Base-by-base conservation (phyloP, 2,888 invertebrate genomes). In the Sussaba pulchella region DNA sequence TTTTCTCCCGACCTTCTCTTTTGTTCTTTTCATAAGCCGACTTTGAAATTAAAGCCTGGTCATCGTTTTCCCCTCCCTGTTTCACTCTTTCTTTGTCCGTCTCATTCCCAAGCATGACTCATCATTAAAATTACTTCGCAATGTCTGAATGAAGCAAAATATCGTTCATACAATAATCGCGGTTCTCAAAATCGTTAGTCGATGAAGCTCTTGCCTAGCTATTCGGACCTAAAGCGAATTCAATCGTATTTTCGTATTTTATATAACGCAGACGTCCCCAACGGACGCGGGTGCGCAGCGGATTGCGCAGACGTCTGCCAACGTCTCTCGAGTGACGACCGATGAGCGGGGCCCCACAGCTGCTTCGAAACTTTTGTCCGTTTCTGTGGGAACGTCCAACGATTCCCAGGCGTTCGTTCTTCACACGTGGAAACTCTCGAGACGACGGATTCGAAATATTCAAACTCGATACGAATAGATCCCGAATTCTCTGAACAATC, bases 21-120 rank as follows among this genome's bases (percentile, higher is more conserved):
- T 71, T 77, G 77, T 77, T 63, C 71, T 45, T 43, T 77, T 71
- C 31, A 59, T 66, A 50, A 71, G 31, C 64, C n/a, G 57, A 50
- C 50, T 66, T 59, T 45, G n/a, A 59, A 45, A n/a, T 14, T 1
- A 21, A 5, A 59, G 9, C 12, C 45, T 9, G 36, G 21, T 66
- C 50, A 52, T 50, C 17, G 31, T 8, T 26, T 12, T 14, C 4
- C 36, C 19, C 41, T n/a, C 19, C 24, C 10, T 17, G 12, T 47
- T 19, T 31, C 31, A 47, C 64, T 64, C 31, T 21, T 36, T n/a
- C n/a, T n/a, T n/a, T n/a, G n/a, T n/a, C n/a, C n/a, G n/a, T n/a
- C n/a, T 19, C 6, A 6, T 24, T 59, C 17, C 9, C 43, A 19
- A 66, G 36, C 17, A 39, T 47, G 36, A 36, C 39, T 2, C 66